Base-by-base conservation (phyloP, 64 coral and sea anemone genomes). In the Stichodactyla mertensii region DNA sequence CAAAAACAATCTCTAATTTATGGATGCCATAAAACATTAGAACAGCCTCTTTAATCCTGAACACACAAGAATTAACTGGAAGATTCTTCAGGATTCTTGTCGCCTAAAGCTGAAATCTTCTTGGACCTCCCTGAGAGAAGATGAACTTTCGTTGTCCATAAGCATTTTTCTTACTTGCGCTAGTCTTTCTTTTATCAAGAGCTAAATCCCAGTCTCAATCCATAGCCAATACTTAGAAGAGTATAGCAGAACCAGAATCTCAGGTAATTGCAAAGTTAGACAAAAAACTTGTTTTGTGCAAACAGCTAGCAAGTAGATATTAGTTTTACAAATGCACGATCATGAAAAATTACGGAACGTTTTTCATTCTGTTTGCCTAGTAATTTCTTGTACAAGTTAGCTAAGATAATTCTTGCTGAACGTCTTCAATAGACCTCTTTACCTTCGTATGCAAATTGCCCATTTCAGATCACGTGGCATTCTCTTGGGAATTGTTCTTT, bases 11-110 rank as follows among this genome's bases (percentile, higher is more conserved):
- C 4, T 7, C 15, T 81, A 81, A 81, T 81, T 81, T 81, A 81
- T 81, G 78, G 78, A 81, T 81, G 78, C 78, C 52, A 81, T 15
- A 52, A 55, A 54, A 81, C 9, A 66, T 45, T 45, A 45, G 36
- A 45, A 45, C 36, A 45, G 3, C 36, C 36, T 45, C 36, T 45
- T 45, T 45, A 45, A 45, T 22, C 62, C 22, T 66, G 19, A 66
- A 23, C 62, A 22, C 62, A 20, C 19, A 7, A 22, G 36, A 45
- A 45, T 45, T 22, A 66, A 13, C 62, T 66, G 59, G 0, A 66
- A 18, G 19, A 66, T 22, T 10, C 6, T 22, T 22, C 6, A n/a
- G 62, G 62, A 18, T 66, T 66, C 62, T n/a, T 66, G 18, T 6
- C 22, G 11, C 4, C 59, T 13, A 0, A 4, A 15, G 14, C 18